Base-by-base conservation (phyloP, 30 jellyfish, hydroid and myxozoan genomes). In the Aurelia coerulea region DNA sequence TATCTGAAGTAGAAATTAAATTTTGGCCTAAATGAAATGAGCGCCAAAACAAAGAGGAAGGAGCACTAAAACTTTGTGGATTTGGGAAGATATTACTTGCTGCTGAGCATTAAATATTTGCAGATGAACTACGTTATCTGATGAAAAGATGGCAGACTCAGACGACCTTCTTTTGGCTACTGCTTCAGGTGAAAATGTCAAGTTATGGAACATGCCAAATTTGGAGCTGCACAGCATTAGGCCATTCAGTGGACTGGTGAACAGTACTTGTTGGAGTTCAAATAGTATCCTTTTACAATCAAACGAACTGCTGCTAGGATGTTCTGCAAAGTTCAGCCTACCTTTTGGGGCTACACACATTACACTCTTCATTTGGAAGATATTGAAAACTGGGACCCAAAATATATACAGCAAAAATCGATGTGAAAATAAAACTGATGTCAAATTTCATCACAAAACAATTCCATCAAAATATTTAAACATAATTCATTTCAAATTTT, bases 181-280 rank as follows among this genome's bases (percentile, higher is more conserved):
- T 1, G 97, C 91, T 5, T 81, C 97, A n/a, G 96, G 97, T 68
- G 97, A 91, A 56, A 87, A 84, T 72, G 95, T 91, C 68, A 91
- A 90, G 68, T 79, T 91, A 69, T 91, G 97, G 97, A 74, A 69
- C 79, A 58, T 80, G 66, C 97, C 97, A 62, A 84, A 85, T 59
- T 37, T 91, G 74, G 88, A 65, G 32, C 74, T 85, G 77, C 92
- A 85, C 64, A 72, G 83, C 71, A 80, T 91, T 17, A 72, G 88
- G 65, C 87, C 87, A 37, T 69, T 71, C 74, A 84, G 81, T 77
- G 97, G 92, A 2, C 66, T 69, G 39, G 95, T 91, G 16, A 72
- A 76, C 62, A 75, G 86, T 42, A 75, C 92, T 12, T 87, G 92
- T 54, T 92, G 98, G 94, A 92, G 98, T 68, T 23, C 92, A 29